Evolutionary conservation across 2,888 invertebrate genomes (phyloP).

Genomic region (Tachina lurida): DNA sequence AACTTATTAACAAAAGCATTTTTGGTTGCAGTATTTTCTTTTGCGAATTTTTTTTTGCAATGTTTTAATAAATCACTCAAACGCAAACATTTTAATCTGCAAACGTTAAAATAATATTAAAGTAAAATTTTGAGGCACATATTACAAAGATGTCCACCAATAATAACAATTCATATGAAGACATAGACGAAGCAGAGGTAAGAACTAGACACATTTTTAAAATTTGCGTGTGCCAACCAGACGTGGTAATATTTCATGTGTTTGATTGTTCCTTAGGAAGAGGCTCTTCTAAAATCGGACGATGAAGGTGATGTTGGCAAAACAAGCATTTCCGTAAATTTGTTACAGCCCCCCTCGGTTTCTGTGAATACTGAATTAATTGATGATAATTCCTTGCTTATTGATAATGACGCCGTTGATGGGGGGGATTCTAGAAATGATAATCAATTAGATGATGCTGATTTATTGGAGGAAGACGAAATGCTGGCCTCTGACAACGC

Average conservation of each 20-base stretch:
- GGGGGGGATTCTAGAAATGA: slow-evolving; percentile 34
- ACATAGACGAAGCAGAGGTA: slow-evolving; percentile 77
- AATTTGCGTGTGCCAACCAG: too few species aligned
- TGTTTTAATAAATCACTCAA: slow-evolving; percentile 28
- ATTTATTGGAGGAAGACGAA: slow-evolving; percentile 40
- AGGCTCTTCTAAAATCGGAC: slow-evolving; percentile 78
- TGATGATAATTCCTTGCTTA: slow-evolving; percentile 74
- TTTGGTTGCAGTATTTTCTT: slow-evolving; percentile 19
- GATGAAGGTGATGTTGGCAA: slow-evolving; percentile 73
- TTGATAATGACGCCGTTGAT: slow-evolving; percentile 63
- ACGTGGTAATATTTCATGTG: not conserved
- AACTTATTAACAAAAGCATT: slow-evolving; percentile 20
- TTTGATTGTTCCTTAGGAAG: slow-evolving; percentile 73
- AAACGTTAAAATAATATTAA: slow-evolving; percentile 44
- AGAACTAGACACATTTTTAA: not conserved
- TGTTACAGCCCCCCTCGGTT: slow-evolving; percentile 51
- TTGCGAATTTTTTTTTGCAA: slow-evolving; percentile 40
- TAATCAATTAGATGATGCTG: slow-evolving; percentile 46
- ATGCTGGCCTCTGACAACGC: slow-evolving; percentile 9
- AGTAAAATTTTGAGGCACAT: not conserved
- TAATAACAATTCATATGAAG: slow-evolving; percentile 72
- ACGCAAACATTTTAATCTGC: not conserved
- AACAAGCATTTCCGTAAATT: slow-evolving; percentile 44
- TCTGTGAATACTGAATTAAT: slow-evolving; percentile 58
- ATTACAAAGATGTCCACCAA: slow-evolving; percentile 55